Base-by-base conservation (phyloP, 2,797 vertebrate genomes). In the Enteromius radiatus region DNA sequence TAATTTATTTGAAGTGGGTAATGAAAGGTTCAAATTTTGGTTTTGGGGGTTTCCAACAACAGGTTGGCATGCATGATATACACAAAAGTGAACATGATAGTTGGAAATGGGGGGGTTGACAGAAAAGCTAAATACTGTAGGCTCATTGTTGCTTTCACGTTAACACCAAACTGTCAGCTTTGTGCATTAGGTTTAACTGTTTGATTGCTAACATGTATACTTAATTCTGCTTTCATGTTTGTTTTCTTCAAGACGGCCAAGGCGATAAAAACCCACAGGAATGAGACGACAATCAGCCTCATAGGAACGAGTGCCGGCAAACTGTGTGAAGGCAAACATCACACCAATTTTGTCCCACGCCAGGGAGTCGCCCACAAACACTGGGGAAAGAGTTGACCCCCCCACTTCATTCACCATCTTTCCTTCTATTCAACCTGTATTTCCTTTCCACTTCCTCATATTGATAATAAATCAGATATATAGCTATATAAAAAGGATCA, bases 301-400 rank as follows among this genome's bases (percentile, higher is more conserved):
- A 92, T 93, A 89, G 69, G 92, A 92, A 92, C 92, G 91, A 80
- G 76, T 76, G 90, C 93, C 95, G 94, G 94, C 93, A 93, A 95
- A 94, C 93, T 94, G 93, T 95, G 92, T 92, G 91, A 91, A 89
- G 91, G 93, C 92, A 87, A 85, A 86, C 92, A 93, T 90, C 90
- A 91, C 89, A 89, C 91, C 84, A 26, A 84, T 91, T 90, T 91
- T 90, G 88, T 92, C 89, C 89, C 88, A 91, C 91, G 45, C 38
- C 71, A 88, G 91, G 92, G 88, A 88, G 90, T 91, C 89, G 89
- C 91, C 78, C 67, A 71, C 90, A 90, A 92, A 92, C 92, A 91
- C 92, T 86, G 92, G 86, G 47, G 88, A 85, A 91, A 89, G 87
- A 90, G 90, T 89, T 85, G 89, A 81, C 43, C 69, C 90, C 69